A percentile compares a stretch with the other conserved stretches of the same genome.
Conservation (phyloP, 2,113 vertebrate species). For the Centropristis striata region DNA sequence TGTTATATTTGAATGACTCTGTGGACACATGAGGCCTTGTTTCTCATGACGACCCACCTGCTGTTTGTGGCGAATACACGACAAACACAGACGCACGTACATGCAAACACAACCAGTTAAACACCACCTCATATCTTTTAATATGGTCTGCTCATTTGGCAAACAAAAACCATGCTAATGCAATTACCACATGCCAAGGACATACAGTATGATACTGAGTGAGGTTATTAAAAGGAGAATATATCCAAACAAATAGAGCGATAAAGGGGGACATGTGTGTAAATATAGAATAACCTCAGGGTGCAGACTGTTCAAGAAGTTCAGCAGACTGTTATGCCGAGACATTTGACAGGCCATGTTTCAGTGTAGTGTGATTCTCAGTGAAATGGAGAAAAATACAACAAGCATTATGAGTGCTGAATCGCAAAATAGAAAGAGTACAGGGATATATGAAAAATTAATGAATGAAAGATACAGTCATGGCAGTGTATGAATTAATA, state of each 20-base stretch:
- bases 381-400: slow-evolving; percentile 16
- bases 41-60: slow-evolving; percentile 42
- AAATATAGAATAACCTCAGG: slow-evolving; percentile 15
- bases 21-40: slow-evolving; percentile 27
- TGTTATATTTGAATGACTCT: slow-evolving; percentile 61
- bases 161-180: slow-evolving; percentile 51
- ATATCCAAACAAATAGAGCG: slow-evolving; percentile 5
- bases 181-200: slow-evolving; percentile 55
- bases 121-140: slow-evolving; percentile 48
- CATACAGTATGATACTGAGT: slow-evolving; percentile 14
- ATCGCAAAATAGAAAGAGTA: slow-evolving; percentile 56
- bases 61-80: slow-evolving; percentile 2
- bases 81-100: slow-evolving; percentile 17
- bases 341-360: slow-evolving; percentile 20
- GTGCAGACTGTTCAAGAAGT: slow-evolving; percentile 2
- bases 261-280: neutral
- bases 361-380: slow-evolving; percentile 10
- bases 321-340: slow-evolving; percentile 9
- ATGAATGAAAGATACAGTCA: slow-evolving; percentile 63
- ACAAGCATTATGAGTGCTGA: slow-evolving; percentile 35
- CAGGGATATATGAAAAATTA: slow-evolving; percentile 63
- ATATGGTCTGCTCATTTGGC: slow-evolving; percentile 55
- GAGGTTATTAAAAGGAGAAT: slow-evolving; percentile 55
- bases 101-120: neutral
- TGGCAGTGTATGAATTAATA: slow-evolving; percentile 72